These are phyloP conservation scores for Drosophila novamexicana DNA, from an alignment of 1,140 invertebrate genomes.

Conservation along the genomic window DNA sequence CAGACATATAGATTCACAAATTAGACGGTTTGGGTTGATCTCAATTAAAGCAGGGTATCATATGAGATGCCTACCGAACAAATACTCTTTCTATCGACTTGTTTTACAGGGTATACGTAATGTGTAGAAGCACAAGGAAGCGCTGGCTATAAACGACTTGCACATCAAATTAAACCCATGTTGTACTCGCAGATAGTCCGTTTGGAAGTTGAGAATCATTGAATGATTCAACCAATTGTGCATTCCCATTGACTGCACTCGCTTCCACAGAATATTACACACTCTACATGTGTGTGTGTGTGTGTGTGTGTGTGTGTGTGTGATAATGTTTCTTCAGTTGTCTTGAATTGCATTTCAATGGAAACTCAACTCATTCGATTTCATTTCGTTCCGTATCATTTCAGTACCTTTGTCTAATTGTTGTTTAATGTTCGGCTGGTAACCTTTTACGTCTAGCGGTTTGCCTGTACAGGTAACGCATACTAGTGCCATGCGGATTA, in stretches of 20 bases:
- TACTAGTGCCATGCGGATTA: slow-evolving; percentile 19
- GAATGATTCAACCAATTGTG: slow-evolving; percentile 26
- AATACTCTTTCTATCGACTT: background rate
- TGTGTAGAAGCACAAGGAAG: background rate
- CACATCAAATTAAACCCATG: background rate
- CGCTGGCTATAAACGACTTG: background rate
- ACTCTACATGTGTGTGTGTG: background rate
- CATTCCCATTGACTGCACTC: slow-evolving; percentile 14
- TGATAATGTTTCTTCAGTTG: slow-evolving; percentile 5
- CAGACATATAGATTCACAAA: no score
- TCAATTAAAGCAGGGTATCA: no score
- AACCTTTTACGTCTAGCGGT: slow-evolving; percentile 3
- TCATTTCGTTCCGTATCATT: background rate
- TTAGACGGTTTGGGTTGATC: no score
- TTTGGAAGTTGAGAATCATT: slow-evolving; percentile 20
- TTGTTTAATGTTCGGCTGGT: slow-evolving; percentile 7
- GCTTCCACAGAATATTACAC: background rate
- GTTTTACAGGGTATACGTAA: background rate
- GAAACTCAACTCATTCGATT: slow-evolving; percentile 13
- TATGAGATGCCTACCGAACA: background rate
- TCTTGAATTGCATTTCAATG: background rate
- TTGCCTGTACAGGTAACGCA: background rate
- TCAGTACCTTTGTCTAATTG: slow-evolving; percentile 19
- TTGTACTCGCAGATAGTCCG: background rate
- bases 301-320: slow-evolving; percentile 4